phyloP scores from a whole-genome alignment of 1,140 invertebrate species.

The Drosophila mayri region DNA sequence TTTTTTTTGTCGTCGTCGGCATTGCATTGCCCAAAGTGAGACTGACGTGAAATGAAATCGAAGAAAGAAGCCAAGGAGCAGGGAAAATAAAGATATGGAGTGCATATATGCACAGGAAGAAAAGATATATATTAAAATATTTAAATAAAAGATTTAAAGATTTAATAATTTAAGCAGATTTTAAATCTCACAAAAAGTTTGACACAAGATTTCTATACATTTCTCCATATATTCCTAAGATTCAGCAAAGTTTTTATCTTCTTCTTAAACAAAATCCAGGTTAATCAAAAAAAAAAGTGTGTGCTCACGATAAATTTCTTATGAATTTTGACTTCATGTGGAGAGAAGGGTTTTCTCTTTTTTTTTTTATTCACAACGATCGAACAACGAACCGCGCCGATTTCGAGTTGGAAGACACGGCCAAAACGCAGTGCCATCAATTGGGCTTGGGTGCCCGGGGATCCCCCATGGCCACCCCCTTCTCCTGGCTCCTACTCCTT shows the following conservation, averaged over 20 bases:
- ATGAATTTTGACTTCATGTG: not conserved
- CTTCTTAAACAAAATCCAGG: not conserved
- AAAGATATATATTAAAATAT: not conserved
- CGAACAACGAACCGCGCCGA: slow-evolving; percentile 34
- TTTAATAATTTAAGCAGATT: no score
- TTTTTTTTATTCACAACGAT: slow-evolving; percentile 21
- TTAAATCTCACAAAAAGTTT: not conserved
- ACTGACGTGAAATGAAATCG: slow-evolving; percentile 37
- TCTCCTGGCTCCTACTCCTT: not conserved
- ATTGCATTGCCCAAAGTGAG: slow-evolving; percentile 44
- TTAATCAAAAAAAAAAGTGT: slow-evolving; percentile 9
- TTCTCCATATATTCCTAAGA: not conserved
- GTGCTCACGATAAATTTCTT: not conserved
- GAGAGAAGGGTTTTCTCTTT: slow-evolving; percentile 74
- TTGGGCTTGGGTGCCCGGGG: slow-evolving; percentile 46
- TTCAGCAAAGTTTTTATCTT: not conserved
- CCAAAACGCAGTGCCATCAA: slow-evolving; percentile 63
- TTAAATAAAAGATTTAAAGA: not conserved
- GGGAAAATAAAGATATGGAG: slow-evolving; percentile 4
- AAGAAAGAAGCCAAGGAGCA: slow-evolving; percentile 41
- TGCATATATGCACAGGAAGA: slow-evolving; percentile 1
- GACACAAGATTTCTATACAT: not conserved
- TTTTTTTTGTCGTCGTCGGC: slow-evolving; percentile 14
- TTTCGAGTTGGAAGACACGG: slow-evolving; percentile 21
- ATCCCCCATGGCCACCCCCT: slow-evolving; percentile 2